Percentiles rank a stretch among this genome's conserved stretches.
These are phyloP conservation scores for Globodera rostochiensis DNA, from an alignment of 1,140 invertebrate species.

Conservation along the genomic window DNA sequence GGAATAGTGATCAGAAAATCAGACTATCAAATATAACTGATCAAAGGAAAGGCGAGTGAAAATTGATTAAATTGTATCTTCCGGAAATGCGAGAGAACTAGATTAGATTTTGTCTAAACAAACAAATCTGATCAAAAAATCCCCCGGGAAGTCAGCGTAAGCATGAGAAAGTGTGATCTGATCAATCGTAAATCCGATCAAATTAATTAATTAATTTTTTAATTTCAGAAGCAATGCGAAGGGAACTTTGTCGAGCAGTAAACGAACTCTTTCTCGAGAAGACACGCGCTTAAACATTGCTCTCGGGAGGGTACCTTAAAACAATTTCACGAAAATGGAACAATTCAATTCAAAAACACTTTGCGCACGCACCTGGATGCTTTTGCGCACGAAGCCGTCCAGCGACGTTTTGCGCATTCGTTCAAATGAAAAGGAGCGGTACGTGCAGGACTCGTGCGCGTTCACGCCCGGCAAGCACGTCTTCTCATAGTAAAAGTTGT, in stretches of 20 bases:
- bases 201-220: no score
- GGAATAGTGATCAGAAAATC: no score
- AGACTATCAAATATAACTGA: no score
- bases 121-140: no score
- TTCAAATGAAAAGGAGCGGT: conserved; percentile 65
- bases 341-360: neutral
- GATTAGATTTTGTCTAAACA: no score
- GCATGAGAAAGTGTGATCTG: no score
- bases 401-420: conserved; percentile 61
- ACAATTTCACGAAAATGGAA: conserved; percentile 4
- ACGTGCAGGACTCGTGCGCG: conserved; percentile 65
- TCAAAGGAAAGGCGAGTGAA: no score
- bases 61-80: no score
- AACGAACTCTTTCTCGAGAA: conserved; percentile 59
- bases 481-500: conserved; percentile 66
- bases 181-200: no score
- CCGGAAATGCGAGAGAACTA: no score
- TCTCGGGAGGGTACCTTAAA: conserved; percentile 62
- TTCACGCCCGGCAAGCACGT: conserved; percentile 63
- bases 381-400: conserved; percentile 64
- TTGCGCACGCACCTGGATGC: conserved; percentile 50
- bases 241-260: neutral
- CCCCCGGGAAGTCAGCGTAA: no score
- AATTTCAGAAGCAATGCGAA: no score
- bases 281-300: conserved; percentile 61